Percentiles rank a stretch among this genome's conserved stretches.
phyloP scores from a whole-genome alignment of 1,140 invertebrate genomes.

The Aphis gossypii region DNA sequence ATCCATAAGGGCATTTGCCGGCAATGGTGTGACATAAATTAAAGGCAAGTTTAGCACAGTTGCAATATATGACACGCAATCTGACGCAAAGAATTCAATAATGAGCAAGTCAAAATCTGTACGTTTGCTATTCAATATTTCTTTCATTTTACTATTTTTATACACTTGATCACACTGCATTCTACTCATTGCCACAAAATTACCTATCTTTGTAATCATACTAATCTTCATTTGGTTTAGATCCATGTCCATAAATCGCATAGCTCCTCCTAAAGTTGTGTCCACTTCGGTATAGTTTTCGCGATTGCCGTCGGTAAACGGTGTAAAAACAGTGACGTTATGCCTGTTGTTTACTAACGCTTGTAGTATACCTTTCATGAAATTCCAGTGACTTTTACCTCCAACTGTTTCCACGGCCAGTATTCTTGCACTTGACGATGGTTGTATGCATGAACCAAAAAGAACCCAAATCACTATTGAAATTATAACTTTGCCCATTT shows the following conservation, averaged over 20 bases:
- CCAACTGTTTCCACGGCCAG: neutral
- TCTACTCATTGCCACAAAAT: neutral
- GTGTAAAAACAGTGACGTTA: neutral
- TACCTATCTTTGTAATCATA: neutral
- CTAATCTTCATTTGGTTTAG: too few relatives aligned
- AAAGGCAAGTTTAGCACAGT: neutral
- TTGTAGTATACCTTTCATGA: neutral
- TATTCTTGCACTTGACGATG: neutral
- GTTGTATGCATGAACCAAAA: neutral
- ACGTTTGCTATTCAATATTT: neutral
- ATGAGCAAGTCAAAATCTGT: neutral
- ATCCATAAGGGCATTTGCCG: neutral
- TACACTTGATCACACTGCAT: neutral
- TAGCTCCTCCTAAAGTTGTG: too few relatives aligned
- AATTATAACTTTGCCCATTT: too few relatives aligned
- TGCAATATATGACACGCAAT: neutral
- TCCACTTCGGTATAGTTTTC: conserved; percentile 60
- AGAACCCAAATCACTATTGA: too few relatives aligned
- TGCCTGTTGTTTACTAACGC: neutral
- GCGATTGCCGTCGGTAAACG: neutral
- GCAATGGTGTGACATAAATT: neutral
- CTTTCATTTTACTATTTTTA: neutral
- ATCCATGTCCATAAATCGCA: too few relatives aligned
- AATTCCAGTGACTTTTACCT: neutral
- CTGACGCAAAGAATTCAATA: neutral